phyloP scores from a whole-genome alignment of 2,888 invertebrate species.

The Amblyjoppa fuscipennis region DNA sequence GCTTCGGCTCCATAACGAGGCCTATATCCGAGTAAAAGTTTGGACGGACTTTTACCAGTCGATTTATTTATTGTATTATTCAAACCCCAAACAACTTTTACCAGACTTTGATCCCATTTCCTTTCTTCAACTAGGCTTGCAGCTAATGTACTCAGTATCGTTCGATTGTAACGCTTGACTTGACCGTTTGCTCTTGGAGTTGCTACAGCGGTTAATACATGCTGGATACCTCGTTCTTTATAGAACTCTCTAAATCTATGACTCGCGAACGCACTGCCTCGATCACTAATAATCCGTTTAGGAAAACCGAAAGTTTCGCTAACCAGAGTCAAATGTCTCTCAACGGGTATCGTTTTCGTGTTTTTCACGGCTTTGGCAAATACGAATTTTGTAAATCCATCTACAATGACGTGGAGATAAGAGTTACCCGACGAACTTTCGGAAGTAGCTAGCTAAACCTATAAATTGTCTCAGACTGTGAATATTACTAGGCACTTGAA shows the following conservation, averaged over 20 bases:
- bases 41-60: conserved; percentile 59
- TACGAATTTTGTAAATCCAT: conserved; percentile 43
- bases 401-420: conserved; percentile 20
- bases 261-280: conserved; percentile 50
- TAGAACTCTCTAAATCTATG: conserved; percentile 33
- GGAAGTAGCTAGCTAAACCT: conserved; percentile 69
- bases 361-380: conserved; percentile 23
- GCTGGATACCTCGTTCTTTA: conserved; percentile 56
- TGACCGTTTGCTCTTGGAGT: conserved; percentile 70
- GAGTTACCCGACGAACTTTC: conserved; percentile 56
- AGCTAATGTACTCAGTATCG: conserved; percentile 68
- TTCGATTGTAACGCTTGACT: conserved; percentile 73
- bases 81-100: conserved; percentile 54
- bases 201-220: conserved; percentile 61
- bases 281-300: conserved; percentile 21
- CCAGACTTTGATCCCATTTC: conserved; percentile 48
- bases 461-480: conserved; percentile 68
- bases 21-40: conserved; percentile 60
- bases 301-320: conserved; percentile 17
- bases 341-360: conserved; percentile 9
- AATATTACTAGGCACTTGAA: conserved; percentile 57
- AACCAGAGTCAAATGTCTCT: background rate
- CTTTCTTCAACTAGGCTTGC: conserved; percentile 61
- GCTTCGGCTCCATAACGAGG: conserved; percentile 58
- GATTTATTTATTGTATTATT: conserved; percentile 60